These are phyloP conservation scores for Bettongia penicillata DNA, from an alignment of 2,113 vertebrate genomes.

Conservation along the genomic window DNA sequence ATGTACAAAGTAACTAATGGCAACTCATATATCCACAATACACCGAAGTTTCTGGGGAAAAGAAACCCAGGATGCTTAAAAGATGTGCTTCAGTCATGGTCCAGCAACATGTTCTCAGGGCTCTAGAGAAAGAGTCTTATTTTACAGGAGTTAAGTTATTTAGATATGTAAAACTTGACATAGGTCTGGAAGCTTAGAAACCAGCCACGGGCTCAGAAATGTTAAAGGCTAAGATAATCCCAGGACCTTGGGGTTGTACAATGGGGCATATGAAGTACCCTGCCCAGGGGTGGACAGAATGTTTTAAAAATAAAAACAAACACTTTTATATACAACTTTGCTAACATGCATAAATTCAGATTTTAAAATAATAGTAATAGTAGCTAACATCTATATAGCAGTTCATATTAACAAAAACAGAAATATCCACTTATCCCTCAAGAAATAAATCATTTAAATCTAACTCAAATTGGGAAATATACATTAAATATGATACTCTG, in stretches of 20 bases:
- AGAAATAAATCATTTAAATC: not conserved
- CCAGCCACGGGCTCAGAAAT: not conserved
- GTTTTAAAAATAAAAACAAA: not conserved
- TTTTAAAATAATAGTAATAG: not conserved
- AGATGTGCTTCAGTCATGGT: not conserved
- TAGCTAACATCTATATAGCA: not conserved
- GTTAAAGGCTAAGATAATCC: not conserved
- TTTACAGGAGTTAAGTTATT: not conserved
- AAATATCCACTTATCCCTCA: not conserved
- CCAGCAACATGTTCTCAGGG: not conserved
- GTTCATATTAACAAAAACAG: not conserved
- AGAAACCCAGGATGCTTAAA: conserved; percentile 2
- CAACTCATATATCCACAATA: not conserved
- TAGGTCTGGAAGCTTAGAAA: conserved; percentile 1
- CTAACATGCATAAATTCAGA: not conserved
- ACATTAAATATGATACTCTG: not conserved
- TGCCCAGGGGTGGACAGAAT: not conserved
- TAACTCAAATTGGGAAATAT: not conserved
- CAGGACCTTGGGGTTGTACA: not conserved
- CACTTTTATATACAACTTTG: not conserved
- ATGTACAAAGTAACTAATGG: not conserved
- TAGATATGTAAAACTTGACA: not conserved
- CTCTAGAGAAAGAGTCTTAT: not conserved
- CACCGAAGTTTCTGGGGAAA: not conserved
- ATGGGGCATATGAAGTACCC: not conserved